These are phyloP conservation scores for Wiebesia pumilae DNA, from an alignment of 1,140 invertebrate species.

Conservation along the genomic window DNA sequence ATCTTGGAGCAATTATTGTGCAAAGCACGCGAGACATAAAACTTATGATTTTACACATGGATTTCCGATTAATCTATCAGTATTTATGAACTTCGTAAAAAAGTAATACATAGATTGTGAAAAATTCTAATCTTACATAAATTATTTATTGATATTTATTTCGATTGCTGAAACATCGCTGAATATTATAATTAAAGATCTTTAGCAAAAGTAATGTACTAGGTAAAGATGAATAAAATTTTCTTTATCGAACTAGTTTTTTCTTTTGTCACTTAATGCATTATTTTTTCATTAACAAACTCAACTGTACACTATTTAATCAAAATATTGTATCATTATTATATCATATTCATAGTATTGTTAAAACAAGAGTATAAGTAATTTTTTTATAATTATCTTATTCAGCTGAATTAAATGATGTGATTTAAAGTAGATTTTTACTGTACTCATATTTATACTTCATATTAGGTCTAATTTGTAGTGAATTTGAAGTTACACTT, in stretches of 20 bases:
- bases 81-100: not conserved
- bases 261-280: not conserved
- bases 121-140: not conserved
- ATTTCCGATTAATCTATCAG: not conserved
- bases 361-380: not conserved
- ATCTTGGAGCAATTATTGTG: not conserved
- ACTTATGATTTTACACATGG: slow-evolving; percentile 2
- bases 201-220: not conserved
- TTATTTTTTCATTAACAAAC: not conserved
- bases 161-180: not conserved
- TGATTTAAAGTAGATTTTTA: not conserved
- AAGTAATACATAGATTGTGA: not conserved
- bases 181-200: not conserved
- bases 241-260: not conserved
- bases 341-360: too few relatives aligned
- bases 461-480: not conserved
- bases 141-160: not conserved
- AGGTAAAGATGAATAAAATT: not conserved
- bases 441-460: not conserved
- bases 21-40: slow-evolving; percentile 14
- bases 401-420: not conserved
- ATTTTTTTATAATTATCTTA: not conserved
- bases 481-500: not conserved
- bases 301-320: too few relatives aligned
- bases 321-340: not conserved